Base-by-base conservation (phyloP, 2,797 vertebrate genomes). In the Moxostoma hubbsi region DNA sequence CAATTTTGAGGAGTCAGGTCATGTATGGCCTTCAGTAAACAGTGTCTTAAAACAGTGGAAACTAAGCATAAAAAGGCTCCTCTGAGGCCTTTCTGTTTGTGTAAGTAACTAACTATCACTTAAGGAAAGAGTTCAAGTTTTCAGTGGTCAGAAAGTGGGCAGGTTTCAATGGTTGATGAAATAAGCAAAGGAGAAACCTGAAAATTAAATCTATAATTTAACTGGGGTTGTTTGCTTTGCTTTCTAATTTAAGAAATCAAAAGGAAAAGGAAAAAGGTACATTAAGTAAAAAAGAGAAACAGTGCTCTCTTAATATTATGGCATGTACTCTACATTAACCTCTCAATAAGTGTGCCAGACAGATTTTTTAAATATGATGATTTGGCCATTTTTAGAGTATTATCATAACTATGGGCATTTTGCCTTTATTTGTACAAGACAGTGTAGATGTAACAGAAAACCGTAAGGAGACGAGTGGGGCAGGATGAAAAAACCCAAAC, bases 171-270 rank as follows among this genome's bases (percentile, higher is more conserved):
- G 24, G 51, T 55, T 70, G 67, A 70, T 70, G 45, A 70, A 55
- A 55, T 51, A 70, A 55, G 5, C 51, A 70, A 55, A 70, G 45
- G 36, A 16, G 15, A 36, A 70, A 70, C 51, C 67, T 55, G 51
- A 70, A 9, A 55, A n/a, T 70, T n/a, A 55, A 57, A 46, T 7
- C 54, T 47, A 2, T 46, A 16, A 71, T 57, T 71, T 12, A 15
- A 16, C 53, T 18, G 46, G 57, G 43, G 46, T 8, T 16, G 9
- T 71, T 57, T 45, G 13, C 55, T 70, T 6, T 55, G 13, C 50
- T 45, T 55, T 46, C 36, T 15, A 45, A 70, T 15, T 45, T 55
- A 7, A 55, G 36, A 70, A 70, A 70, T 70, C 18, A n/a, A 54
- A 54, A 67, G 10, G 6, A 51, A 68, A 18, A 53, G 50, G 12